Base-by-base conservation (phyloP, 1,140 invertebrate species). In the Pogonomyrmex californicus region DNA sequence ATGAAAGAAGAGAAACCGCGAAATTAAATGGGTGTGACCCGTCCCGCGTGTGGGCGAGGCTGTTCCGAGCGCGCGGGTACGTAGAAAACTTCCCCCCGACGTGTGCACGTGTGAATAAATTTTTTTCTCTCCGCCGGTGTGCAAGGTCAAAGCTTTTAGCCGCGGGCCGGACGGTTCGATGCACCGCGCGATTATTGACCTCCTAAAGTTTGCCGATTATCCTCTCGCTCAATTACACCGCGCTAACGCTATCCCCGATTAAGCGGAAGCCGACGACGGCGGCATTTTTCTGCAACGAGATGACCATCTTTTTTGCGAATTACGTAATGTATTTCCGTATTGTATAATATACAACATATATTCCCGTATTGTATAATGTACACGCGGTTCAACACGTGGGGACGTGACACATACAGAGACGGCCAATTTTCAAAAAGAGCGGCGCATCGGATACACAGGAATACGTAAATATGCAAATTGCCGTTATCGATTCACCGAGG, bases 11-110 rank as follows among this genome's bases (percentile, higher is more conserved):
- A 88, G 88, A 90, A 86, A 90, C 82, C 89, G 87, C 77, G 68
- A 90, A 91, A 91, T 88, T 71, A 89, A 91, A 90, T 91, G 91
- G 91, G 92, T 92, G 91, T 92, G 92, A 93, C 92, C 82, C 86
- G 88, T 92, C 77, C 66, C 73, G 47, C 88, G 90, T 78, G 92
- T 93, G 91, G 91, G 91, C 91, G 91, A 92, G 56, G 82, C 56
- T 76, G 87, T 78, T 88, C 66, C 54, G 76, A 71, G 60, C 62
- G 47, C 38, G 62, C 63, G 58, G 30, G 56, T n/a, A 78, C 51
- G 76, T 83, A 88, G 58, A 76, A 75, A 85, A 88, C 30, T 86
- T 86, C 49, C 14, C 14, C 23, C 41, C 17, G 51, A 41, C 49
- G 66, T 51, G 36, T 60, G 77, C 23, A 76, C 23, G 23, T 23